Evolutionary conservation across 2,113 vertebrate genomes (phyloP), one percentile per base, ranked within the genome.

Genomic region (Paracanthobrama guichenoti): DNA sequence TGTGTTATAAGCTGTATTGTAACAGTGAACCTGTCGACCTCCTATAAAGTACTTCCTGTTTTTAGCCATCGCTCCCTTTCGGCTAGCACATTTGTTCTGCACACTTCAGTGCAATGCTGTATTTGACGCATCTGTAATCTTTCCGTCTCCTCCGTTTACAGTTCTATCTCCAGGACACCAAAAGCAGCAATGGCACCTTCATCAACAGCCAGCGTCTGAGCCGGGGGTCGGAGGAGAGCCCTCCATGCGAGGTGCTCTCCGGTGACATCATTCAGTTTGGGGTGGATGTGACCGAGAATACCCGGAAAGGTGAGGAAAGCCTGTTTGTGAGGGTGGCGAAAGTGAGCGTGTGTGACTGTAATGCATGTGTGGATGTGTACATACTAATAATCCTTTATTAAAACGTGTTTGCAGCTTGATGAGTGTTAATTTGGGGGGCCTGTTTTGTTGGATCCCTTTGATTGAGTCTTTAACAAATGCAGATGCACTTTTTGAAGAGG

Each of bases 111-210:
- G 22, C 28, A 3, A 16, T 31, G 44, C 26, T 80, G 42, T 22
- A 80, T 67, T 28, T 57, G 44, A 81, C 1, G 0, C 60, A 24
- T 42, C 28, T 4, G 31, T 26, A 53, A 22, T 74, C n/a, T 69
- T 57, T 13, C 11, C 8, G 67, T 85, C 2, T 85, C 59, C 90
- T 84, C 81, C 87, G 92, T 84, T 94, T 87, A 12, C 94, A 99
- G 98, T 99, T 99, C 91, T 99, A 98, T 93, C 96, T 99, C 90
- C 98, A 99, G 95, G 98, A 99, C 96, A 99, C 98, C 91, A 99
- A 99, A 92, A 99, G 98, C 96, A 99, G 98, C 95, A 99, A 99
- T 88, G 98, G 98, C 92, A 99, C 98, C 84, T 99, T 99, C 94
- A 98, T 99, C 93, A 99, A 99, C 95, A 99, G 98, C 93, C 98